Base-by-base conservation (phyloP, 2,888 invertebrate genomes). In the Cinara cedri region DNA sequence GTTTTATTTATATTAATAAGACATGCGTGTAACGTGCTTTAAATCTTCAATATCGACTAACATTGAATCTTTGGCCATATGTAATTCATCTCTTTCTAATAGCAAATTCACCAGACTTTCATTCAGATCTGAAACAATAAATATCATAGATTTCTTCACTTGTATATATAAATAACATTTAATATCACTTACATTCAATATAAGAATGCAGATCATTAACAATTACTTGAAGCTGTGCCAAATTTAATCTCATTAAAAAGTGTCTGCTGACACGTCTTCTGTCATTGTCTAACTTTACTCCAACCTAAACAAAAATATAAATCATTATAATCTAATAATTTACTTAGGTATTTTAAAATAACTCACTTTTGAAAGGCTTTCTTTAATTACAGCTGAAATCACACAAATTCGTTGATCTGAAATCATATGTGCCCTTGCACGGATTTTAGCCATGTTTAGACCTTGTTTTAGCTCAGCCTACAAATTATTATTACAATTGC, bases 21-120 rank as follows among this genome's bases (percentile, higher is more conserved):
- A 78, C 26, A 57, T 57, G 57, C 60, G 76, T 49, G 60, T 57
- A 60, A 57, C 21, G 0, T 78, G 76, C 49, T 68, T 96, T 83
- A 97, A 90, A 87, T 98, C 97, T 87, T 98, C 97, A 84, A 98
- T 96, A 85, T 98, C 97, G 54, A 97, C 96, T 83, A 97, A 89
- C 93, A 97, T 96, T 57, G 97, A 96, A 87, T 98, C 98, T 87
- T 98, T 97, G 83, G 95, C 94, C 96, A 98, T 97, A 87, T 97
- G 97, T 70, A 97, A 88, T 86, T 97, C 97, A 87, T 98, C 98
- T 83, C 97, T 89, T 84, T 94, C 93, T 89, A 97, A 91, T 84
- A 98, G 87, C 86, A 94, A 90, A 86, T 93, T 91, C 80, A 98
- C 97, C 83, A 98, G 88, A 81, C 92, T 91, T 86, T 96, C 95